Evolutionary conservation across 2,888 invertebrate genomes (phyloP), one percentile per base, ranked within the genome.

Genomic region (Scaptomyza cyrtandrae): DNA sequence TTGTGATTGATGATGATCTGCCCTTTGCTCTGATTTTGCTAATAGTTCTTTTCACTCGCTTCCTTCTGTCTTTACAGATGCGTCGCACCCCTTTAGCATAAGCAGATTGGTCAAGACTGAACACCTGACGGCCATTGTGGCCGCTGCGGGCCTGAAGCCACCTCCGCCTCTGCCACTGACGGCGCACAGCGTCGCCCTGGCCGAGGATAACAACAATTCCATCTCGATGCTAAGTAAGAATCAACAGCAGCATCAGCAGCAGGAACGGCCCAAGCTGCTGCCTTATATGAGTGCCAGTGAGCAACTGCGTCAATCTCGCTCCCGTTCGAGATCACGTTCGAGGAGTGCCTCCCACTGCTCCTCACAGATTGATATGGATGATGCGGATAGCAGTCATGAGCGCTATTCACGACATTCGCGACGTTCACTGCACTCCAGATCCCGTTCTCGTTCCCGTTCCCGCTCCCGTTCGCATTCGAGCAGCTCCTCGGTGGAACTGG

Each of bases 71-170:
- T 24, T 33, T 94, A 4, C 95, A 97, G 97, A 96, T 89, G 95
- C 82, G 16, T 50, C 95, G 90, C 95, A 97, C 88, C 96, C 97
- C 88, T 97, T 97, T 88, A 96, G 97, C 66, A 95, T 97, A 87
- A 96, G 95, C 91, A 95, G 97, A 67, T 93, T 97, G 80, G 96
- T 97, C 75, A 91, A 92, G 89, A 89, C 89, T 84, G 91, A 92
- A 82, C 90, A 89, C 59, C 81, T 91, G 53, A 79, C 94, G 78
- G 94, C 94, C 43, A 93, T 93, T 33, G 93, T 59, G 90, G 92
- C 82, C 90, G 92, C 79, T 93, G 94, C 78, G 93, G 85, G 81
- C n/a, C 58, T 84, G 10, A 84, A 88, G 67, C 84, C 84, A 1
- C 93, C 76, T 11, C 93, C 75, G 19, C 46, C 71, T 1, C 49